Base-by-base conservation (phyloP, 1,140 invertebrate species). In the Trigoniulus corallinus region DNA sequence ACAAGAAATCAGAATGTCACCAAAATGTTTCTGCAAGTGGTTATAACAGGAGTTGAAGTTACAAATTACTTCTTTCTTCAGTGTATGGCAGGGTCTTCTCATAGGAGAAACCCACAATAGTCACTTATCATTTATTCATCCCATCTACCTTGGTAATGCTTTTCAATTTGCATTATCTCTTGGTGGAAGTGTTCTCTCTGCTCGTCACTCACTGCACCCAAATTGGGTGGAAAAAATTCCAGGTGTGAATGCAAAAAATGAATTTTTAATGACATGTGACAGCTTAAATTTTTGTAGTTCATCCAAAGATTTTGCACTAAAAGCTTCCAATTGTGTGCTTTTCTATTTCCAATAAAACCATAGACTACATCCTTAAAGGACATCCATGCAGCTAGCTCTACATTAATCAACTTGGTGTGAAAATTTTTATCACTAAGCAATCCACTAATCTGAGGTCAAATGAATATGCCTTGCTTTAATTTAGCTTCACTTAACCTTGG, bases 401-500 rank as follows among this genome's bases (percentile, higher is more conserved):
- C 51, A 42, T 37, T 46, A 26, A 12, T 51, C 29, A 58, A 45
- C 44, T 51, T 56, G 29, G 54, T 51, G 23, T 23, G 24, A 43
- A 56, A 58, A 43, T 55, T 26, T 29, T 48, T 22, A 37, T 23
- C 56, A 27, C 52, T 53, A 21, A 61, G 54, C 15, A 64, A 49
- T 50, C 60, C 53, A 51, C 51, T 57, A 39, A 66, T 59, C 47
- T 65, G 58, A 43, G 61, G 59, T 21, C 59, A 56, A 27, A 56
- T 53, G 53, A 67, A 65, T 46, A 65, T 51, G 22, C 64, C 60
- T 45, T 53, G 56, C 54, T 61, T 59, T 46, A 62, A 48, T 53
- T 65, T 62, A 18, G 57, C 58, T 40, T 61, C 58, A 51, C 51
- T 46, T 61, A 54, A n/a, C n/a, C n/a, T n/a, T n/a, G n/a, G n/a